Base-by-base conservation (phyloP, 92 coral and sea anemone genomes). In the Porites cylindrica region DNA sequence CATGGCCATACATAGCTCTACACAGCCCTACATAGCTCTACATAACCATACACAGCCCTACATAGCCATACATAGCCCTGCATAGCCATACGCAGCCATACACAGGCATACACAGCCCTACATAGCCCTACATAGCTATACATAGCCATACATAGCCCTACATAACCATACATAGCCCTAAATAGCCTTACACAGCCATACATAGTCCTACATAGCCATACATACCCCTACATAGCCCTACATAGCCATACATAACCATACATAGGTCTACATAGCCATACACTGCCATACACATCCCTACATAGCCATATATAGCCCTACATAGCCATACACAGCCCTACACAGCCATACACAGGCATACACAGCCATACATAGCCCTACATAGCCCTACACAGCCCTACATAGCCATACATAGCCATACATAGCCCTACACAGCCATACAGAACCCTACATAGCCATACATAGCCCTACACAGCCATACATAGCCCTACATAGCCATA, bases 1-100 rank as follows among this genome's bases (percentile, higher is more conserved):
- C 69, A 64, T 17, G 4, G 23, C 20, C 69, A n/a, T 64, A 64
- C 69, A 64, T 1, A 64, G 69, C 69, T 26, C 0, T 64, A 38
- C 53, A 72, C 21, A 38, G 58, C 23, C 51, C 52, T 72, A 51
- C 77, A 72, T 23, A 38, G 20, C 23, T 52, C 76, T 38, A 51
- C 76, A 71, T 26, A 38, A 21, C 58, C 76, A 51, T 71, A 51
- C 76, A 71, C 58, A 38, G 58, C n/a, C 77, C 77, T 72, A 51
- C 77, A 72, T 21, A 38, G 58, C 58, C 53, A 7, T 72, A 51
- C 77, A 8, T 23, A 38, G 58, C 58, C 51, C 51, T 71, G n/a
- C 76, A 38, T 13, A 38, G 76, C 76, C 52, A 2, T 51, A 13
- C 1, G 14, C 26, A 38, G 76, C 76, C 76, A 23, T 71, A 51